Evolutionary conservation across 2,888 invertebrate genomes (phyloP).

Genomic region (Alentia gelatinosa): DNA sequence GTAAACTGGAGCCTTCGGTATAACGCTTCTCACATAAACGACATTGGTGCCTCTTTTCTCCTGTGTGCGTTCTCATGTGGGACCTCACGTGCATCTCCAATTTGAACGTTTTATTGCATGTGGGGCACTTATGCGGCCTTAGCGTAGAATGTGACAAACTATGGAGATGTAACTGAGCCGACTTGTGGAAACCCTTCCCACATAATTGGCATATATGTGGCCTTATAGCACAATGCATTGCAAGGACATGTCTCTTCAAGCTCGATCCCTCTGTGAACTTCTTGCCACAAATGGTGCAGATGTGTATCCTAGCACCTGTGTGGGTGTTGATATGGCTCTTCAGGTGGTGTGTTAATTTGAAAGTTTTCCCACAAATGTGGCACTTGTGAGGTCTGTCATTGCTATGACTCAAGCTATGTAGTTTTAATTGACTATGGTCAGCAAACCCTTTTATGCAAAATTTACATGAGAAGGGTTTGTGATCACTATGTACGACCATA

Average conservation of each 20-base stretch:
- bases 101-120: neutral
- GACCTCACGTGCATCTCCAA: constrained; percentile 1
- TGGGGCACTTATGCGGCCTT: neutral
- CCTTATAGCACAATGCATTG: neutral
- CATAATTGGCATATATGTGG: neutral
- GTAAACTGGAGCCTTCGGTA: neutral
- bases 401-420: neutral
- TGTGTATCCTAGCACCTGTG: neutral
- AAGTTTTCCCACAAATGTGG: neutral
- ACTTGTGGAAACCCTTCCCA: neutral
- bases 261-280: constrained; percentile 1
- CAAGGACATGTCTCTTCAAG: neutral
- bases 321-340: constrained; percentile 12
- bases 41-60: neutral
- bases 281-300: constrained; percentile 8
- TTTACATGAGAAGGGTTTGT: neutral
- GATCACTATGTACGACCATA: neutral
- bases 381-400: neutral
- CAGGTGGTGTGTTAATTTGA: neutral
- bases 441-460: neutral
- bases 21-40: neutral
- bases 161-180: neutral
- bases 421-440: neutral
- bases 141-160: neutral
- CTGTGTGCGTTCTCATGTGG: neutral